Percentiles rank a stretch among this genome's conserved stretches.
Conservation (phyloP, 2,797 vertebrate species). For the Lacerta agilis region DNA sequence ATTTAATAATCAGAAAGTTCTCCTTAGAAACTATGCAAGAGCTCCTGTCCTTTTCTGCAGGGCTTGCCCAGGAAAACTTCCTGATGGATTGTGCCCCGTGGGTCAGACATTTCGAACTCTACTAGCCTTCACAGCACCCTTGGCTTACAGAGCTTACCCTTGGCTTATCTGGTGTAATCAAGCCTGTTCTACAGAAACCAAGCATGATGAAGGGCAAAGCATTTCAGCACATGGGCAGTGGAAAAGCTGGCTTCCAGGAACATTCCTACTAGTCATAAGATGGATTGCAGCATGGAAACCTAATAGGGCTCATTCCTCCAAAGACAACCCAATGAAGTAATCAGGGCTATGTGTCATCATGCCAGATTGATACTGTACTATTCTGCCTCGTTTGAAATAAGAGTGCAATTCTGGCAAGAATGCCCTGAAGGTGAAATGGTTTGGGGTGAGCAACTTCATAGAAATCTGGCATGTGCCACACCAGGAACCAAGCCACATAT, state of each 20-base stretch:
- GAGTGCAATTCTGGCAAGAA: neutral
- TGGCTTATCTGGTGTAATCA: neutral
- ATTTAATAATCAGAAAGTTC: neutral
- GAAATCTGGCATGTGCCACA: neutral
- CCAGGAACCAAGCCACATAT: neutral
- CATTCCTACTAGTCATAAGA: neutral
- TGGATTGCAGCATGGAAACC: neutral
- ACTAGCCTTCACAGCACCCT: neutral
- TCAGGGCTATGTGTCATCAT: neutral
- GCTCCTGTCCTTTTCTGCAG: neutral
- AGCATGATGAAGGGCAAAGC: neutral
- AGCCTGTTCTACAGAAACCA: neutral
- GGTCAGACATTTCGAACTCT: neutral
- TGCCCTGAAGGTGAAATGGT: neutral
- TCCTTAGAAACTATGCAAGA: neutral
- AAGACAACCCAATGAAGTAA: neutral
- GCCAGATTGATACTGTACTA: no score
- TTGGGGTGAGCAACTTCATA: neutral
- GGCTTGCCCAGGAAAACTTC: neutral
- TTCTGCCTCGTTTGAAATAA: neutral
- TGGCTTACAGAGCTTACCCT: neutral
- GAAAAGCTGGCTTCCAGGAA: neutral
- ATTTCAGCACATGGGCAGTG: neutral
- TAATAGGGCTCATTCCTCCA: neutral
- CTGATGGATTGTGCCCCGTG: no score